phyloP scores from a whole-genome alignment of 1,140 invertebrate species.

The Tachypleus tridentatus region DNA sequence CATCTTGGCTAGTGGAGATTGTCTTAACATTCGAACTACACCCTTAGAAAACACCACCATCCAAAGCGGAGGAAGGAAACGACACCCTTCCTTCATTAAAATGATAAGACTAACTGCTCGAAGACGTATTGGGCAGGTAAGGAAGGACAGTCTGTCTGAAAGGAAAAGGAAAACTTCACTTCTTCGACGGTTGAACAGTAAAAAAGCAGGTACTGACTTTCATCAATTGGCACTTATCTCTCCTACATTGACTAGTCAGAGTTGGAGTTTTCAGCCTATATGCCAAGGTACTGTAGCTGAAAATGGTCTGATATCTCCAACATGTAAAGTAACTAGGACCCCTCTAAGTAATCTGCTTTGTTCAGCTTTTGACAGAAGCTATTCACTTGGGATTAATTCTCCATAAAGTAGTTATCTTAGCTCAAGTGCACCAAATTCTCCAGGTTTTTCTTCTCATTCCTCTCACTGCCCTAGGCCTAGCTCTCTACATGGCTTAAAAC shows the following conservation, averaged over 20 bases:
- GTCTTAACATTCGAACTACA: constrained; percentile 77
- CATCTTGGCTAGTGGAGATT: constrained; percentile 73
- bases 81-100: constrained; percentile 61
- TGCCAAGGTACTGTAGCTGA: constrained; percentile 29
- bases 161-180: constrained; percentile 77
- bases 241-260: constrained; percentile 32
- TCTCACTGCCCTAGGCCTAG: constrained; percentile 70
- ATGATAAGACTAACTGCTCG: constrained; percentile 47
- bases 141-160: constrained; percentile 45
- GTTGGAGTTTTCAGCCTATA: constrained; percentile 56
- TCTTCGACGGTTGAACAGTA: constrained; percentile 76
- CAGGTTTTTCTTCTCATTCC: constrained; percentile 37
- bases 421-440: constrained; percentile 48
- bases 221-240: constrained; percentile 50
- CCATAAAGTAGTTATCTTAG: constrained; percentile 49
- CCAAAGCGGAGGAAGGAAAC: constrained; percentile 57
- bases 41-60: constrained; percentile 92
- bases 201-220: constrained; percentile 69
- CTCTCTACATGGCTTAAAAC: constrained; percentile 85
- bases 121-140: constrained; percentile 20
- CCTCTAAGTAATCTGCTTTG: constrained; percentile 41
- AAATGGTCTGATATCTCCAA: constrained; percentile 32
- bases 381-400: constrained; percentile 37
- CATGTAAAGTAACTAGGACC: constrained; percentile 37
- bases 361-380: constrained; percentile 38